These are phyloP conservation scores for Papilio polytes DNA, from an alignment of 1,140 invertebrate species.

Conservation along the genomic window DNA sequence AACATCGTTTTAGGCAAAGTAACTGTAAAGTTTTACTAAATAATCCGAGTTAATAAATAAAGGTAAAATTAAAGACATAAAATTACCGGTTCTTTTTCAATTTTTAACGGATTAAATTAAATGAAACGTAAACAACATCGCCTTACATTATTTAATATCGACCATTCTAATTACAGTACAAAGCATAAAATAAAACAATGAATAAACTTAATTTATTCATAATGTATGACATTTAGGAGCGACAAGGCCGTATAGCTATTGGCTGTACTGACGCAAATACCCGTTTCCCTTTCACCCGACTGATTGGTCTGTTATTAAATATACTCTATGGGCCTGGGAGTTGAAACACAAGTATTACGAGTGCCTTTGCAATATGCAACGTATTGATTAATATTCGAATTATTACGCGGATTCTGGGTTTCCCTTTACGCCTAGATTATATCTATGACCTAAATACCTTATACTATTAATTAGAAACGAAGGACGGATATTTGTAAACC, in stretches of 20 bases:
- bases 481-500: slow-evolving; percentile 24
- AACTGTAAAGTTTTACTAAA: too few relatives aligned
- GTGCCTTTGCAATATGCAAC: slow-evolving; percentile 16
- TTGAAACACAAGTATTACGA: background rate
- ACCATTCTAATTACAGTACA: background rate
- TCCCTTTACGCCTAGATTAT: slow-evolving; percentile 36
- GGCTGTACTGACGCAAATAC: slow-evolving; percentile 62
- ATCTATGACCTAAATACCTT: slow-evolving; percentile 32
- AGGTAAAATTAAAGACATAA: too few relatives aligned
- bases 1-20: too few relatives aligned
- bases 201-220: slow-evolving; percentile 36
- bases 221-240: slow-evolving; percentile 35
- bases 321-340: slow-evolving; percentile 42
- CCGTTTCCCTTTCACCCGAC: slow-evolving; percentile 70
- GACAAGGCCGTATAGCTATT: slow-evolving; percentile 50
- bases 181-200: slow-evolving; percentile 36
- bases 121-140: background rate
- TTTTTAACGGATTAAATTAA: too few relatives aligned
- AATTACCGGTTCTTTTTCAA: too few relatives aligned
- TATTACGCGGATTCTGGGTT: slow-evolving; percentile 41
- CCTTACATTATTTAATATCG: background rate
- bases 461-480: slow-evolving; percentile 18
- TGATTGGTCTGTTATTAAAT: slow-evolving; percentile 50
- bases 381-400: slow-evolving; percentile 31
- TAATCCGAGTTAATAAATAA: too few relatives aligned